These are phyloP conservation scores for Seriola aureovittata DNA, from an alignment of 2,113 vertebrate species.

Conservation along the genomic window DNA sequence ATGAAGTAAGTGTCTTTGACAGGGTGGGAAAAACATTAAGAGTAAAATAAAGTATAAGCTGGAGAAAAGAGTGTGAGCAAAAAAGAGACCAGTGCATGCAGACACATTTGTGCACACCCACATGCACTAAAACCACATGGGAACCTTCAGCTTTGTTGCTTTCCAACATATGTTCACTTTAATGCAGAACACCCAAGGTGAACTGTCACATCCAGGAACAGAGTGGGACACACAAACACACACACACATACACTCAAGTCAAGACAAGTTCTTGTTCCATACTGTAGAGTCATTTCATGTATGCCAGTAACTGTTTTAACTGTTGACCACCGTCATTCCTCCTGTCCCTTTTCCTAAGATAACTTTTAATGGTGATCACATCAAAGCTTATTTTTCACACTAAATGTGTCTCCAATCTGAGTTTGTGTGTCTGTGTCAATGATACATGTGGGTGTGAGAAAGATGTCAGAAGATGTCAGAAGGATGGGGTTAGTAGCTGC, in stretches of 20 bases:
- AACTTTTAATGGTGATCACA: constrained; percentile 6
- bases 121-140: not conserved
- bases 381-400: not conserved
- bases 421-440: not conserved
- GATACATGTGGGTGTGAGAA: not conserved
- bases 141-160: constrained; percentile 37
- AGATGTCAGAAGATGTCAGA: constrained; percentile 11
- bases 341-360: not conserved
- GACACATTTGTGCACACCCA: not conserved
- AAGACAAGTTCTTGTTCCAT: not conserved
- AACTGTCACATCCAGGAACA: constrained; percentile 21
- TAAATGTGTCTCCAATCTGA: constrained; percentile 5
- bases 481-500: constrained; percentile 26
- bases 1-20: constrained; percentile 1
- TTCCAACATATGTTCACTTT: constrained; percentile 33
- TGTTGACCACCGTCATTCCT: not conserved
- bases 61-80: not conserved
- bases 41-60: constrained; percentile 1
- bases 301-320: not conserved
- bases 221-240: not conserved
- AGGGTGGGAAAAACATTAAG: not conserved
- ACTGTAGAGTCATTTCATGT: not conserved
- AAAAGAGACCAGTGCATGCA: not conserved
- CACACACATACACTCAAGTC: not conserved
- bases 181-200: constrained; percentile 59